Conservation (phyloP, 2,113 vertebrate genomes). For the Clarias macrocephalus region DNA sequence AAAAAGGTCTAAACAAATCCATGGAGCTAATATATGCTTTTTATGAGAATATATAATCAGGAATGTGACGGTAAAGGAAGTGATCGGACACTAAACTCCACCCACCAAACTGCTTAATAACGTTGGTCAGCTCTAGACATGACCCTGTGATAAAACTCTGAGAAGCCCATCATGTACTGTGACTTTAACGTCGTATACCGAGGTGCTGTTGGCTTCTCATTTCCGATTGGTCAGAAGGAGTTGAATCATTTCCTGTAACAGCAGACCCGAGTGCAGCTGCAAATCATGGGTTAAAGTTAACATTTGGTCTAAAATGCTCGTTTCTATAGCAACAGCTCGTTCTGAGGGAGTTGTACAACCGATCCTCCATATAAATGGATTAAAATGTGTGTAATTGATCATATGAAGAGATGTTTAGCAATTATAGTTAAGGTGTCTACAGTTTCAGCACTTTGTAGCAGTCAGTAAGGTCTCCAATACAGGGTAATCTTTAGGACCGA, state of each 20-base stretch:
- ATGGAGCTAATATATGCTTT: not conserved
- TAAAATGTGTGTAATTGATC: not conserved
- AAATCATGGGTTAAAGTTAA: not conserved
- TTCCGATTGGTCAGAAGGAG: conserved; percentile 8
- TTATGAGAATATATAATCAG: not conserved
- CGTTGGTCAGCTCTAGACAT: not conserved
- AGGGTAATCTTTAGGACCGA: not conserved
- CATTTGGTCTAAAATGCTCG: not conserved
- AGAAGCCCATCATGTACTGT: not conserved
- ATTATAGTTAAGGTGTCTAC: not conserved
- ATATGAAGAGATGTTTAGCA: not conserved
- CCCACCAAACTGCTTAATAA: not conserved
- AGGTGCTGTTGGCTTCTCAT: not conserved
- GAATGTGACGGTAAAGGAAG: not conserved
- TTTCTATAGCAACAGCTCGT: not conserved
- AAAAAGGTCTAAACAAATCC: not conserved
- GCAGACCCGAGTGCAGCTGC: not conserved
- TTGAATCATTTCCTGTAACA: not conserved
- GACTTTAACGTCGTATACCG: not conserved
- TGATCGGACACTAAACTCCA: not conserved
- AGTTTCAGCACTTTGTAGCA: not conserved
- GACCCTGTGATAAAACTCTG: not conserved
- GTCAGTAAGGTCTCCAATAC: not conserved
- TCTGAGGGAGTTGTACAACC: not conserved
- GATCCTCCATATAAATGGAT: not conserved